phyloP scores from a whole-genome alignment of 2,888 invertebrate genomes.

The Epinotia ramella region DNA sequence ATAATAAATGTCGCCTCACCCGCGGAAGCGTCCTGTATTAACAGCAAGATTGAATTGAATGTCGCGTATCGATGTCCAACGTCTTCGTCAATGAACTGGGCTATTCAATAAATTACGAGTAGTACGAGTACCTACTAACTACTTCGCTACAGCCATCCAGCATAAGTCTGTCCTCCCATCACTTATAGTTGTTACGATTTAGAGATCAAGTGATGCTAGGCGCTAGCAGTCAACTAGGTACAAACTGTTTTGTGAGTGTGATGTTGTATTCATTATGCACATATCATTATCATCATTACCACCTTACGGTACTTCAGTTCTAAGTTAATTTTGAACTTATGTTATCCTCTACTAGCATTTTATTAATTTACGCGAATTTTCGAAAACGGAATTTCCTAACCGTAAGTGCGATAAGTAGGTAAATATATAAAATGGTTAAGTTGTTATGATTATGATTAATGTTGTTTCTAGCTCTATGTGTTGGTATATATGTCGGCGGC shows the following conservation, averaged over 20 bases:
- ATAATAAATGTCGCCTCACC: slow-evolving; percentile 21
- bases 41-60: slow-evolving; percentile 54
- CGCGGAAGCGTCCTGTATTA: slow-evolving; percentile 51
- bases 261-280: neutral
- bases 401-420: no score
- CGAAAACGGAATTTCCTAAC: no score
- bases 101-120: slow-evolving; percentile 48
- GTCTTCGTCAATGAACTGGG: slow-evolving; percentile 49
- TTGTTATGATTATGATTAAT: no score
- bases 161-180: neutral
- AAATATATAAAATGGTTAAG: no score
- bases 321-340: no score
- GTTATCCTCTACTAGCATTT: no score
- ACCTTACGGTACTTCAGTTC: no score
- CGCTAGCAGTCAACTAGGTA: neutral
- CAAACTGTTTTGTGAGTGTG: no score
- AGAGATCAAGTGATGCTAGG: neutral
- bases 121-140: neutral
- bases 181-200: neutral
- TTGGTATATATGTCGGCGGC: no score
- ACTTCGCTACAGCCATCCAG: neutral
- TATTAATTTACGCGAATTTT: no score
- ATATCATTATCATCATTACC: slow-evolving; percentile 5
- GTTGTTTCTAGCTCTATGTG: no score
- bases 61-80: slow-evolving; percentile 30